Conservation (phyloP, 2,113 vertebrate species). For the Noctilio leporinus region DNA sequence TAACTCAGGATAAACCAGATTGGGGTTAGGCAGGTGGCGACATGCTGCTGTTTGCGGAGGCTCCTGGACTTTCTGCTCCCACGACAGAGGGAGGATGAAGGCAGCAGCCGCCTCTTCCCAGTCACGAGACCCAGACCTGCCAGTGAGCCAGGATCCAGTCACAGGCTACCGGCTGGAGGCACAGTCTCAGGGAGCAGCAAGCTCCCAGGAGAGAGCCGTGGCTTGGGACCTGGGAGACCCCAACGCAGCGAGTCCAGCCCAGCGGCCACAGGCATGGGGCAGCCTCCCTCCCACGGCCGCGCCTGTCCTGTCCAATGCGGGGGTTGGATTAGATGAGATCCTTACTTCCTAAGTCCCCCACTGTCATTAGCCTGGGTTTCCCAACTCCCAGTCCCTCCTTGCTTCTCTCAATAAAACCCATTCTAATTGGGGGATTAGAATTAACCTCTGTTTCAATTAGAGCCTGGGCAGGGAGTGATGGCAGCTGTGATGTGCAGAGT, state of each 20-base stretch:
- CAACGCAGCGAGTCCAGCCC: not conserved
- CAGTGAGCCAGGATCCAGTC: not conserved
- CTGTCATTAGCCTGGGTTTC: not conserved
- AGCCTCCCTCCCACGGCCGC: not conserved
- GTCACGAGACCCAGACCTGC: not conserved
- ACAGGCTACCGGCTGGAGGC: not conserved
- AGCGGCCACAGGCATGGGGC: accelerated
- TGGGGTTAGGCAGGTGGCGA: constrained; percentile 25
- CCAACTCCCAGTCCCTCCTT: not conserved
- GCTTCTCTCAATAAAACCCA: constrained; percentile 31
- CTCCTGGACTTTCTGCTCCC: constrained; percentile 25
- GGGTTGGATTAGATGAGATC: not conserved
- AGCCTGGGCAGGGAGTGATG: not conserved
- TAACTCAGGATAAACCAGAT: constrained; percentile 64
- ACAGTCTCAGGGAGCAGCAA: not conserved
- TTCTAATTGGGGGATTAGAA: constrained; percentile 25
- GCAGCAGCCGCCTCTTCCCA: not conserved
- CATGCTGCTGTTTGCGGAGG: constrained; percentile 48
- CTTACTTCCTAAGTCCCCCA: not conserved
- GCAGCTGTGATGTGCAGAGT: not conserved
- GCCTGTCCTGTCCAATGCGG: not conserved
- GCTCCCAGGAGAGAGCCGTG: not conserved
- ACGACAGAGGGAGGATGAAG: not conserved
- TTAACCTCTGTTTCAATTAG: not conserved
- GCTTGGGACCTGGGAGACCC: not conserved